A percentile compares a stretch with the other conserved stretches of the same genome.
phyloP scores from a whole-genome alignment of 2,888 invertebrate genomes.

The Labia minor region DNA sequence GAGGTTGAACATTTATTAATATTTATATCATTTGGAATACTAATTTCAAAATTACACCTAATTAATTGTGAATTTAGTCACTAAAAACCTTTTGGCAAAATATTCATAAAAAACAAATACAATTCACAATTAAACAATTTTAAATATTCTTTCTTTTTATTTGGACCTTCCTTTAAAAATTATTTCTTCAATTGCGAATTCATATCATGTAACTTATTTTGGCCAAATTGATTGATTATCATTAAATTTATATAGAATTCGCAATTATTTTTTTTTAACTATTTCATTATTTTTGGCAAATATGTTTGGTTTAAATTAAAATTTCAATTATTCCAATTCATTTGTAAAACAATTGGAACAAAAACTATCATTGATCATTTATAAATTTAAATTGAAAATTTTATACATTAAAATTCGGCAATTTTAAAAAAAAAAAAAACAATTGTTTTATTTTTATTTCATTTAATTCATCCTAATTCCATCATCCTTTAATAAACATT shows the following conservation, averaged over 20 bases:
- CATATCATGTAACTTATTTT: not conserved
- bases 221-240: not conserved
- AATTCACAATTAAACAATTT: too few species aligned
- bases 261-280: not conserved
- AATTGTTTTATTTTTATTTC: not conserved
- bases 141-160: not conserved
- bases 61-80: too few species aligned
- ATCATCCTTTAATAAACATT: not conserved
- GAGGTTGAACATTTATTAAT: too few species aligned
- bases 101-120: too few species aligned
- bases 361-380: not conserved
- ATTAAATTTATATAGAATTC: not conserved
- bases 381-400: not conserved
- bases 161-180: not conserved
- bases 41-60: too few species aligned
- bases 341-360: not conserved
- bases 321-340: not conserved
- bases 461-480: not conserved
- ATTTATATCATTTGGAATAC: too few species aligned
- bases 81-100: too few species aligned
- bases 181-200: not conserved
- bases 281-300: not conserved
- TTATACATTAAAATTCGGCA: conserved; percentile 4
- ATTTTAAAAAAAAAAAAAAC: not conserved
- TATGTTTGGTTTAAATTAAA: too few species aligned